phyloP scores from a whole-genome alignment of 1,140 invertebrate species.

The Hydropsyche tenuis region DNA sequence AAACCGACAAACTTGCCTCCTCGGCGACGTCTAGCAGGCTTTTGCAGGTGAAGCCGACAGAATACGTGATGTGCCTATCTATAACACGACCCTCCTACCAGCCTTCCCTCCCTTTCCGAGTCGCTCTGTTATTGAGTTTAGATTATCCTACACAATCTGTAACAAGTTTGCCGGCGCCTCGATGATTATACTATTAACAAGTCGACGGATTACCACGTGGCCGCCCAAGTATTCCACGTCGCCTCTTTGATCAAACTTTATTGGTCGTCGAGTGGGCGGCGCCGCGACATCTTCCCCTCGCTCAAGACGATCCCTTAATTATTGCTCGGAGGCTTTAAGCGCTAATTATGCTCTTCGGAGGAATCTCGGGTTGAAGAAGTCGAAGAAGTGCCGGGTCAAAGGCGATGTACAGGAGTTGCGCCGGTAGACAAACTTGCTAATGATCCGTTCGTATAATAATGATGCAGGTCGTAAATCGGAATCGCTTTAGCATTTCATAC shows the following conservation, averaged over 20 bases:
- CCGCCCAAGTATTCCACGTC: not conserved
- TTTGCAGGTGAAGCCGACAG: slow-evolving; percentile 32
- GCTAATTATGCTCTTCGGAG: not conserved
- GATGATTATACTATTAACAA: slow-evolving; percentile 48
- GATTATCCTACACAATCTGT: slow-evolving; percentile 49
- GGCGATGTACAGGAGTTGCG: too few species aligned
- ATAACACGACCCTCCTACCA: not conserved
- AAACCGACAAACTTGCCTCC: slow-evolving; percentile 2
- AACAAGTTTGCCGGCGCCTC: slow-evolving; percentile 41
- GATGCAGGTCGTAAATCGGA: too few species aligned
- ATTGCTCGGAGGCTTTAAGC: not conserved
- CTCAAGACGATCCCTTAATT: not conserved
- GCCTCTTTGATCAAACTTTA: slow-evolving; percentile 44
- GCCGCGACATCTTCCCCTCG: slow-evolving; percentile 8
- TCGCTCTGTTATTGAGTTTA: slow-evolving; percentile 45
- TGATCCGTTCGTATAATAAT: too few species aligned
- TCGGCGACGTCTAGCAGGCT: slow-evolving; percentile 10
- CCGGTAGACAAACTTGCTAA: too few species aligned
- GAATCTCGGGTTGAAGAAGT: not conserved
- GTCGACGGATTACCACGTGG: slow-evolving; percentile 19
- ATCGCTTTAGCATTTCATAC: too few species aligned
- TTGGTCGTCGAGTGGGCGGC: slow-evolving; percentile 25
- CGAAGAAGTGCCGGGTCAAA: too few species aligned
- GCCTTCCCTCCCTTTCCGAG: not conserved
- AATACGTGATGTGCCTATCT: slow-evolving; percentile 29